These are phyloP conservation scores for Seriola quinqueradiata DNA, from an alignment of 2,113 vertebrate genomes.

Conservation along the genomic window DNA sequence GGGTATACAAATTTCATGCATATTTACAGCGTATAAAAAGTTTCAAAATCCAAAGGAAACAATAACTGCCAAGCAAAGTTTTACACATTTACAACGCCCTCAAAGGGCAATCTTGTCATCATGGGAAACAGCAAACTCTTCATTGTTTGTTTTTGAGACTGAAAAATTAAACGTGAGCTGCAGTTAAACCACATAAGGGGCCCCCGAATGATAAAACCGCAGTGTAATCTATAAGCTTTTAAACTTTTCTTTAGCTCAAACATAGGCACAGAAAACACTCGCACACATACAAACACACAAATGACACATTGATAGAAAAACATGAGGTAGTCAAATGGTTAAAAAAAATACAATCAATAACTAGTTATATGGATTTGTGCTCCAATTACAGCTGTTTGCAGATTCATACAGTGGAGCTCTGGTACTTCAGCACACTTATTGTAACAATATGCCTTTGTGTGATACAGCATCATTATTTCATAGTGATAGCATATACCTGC, in stretches of 20 bases:
- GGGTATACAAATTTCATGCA: constrained; percentile 75
- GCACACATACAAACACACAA: constrained; percentile 62
- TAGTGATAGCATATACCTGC: neutral
- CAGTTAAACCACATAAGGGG: constrained; percentile 6
- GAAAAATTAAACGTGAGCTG: constrained; percentile 11
- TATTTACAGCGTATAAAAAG: constrained; percentile 80
- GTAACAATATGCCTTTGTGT: constrained; percentile 20
- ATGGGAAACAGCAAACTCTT: constrained; percentile 27
- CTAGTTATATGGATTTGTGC: constrained; percentile 38
- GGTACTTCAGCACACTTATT: neutral
- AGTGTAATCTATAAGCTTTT: neutral
- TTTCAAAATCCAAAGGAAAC: constrained; percentile 32
- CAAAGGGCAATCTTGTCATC: constrained; percentile 25
- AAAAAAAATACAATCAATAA: constrained; percentile 84
- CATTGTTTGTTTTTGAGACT: constrained; percentile 26
- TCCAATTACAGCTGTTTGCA: constrained; percentile 49
- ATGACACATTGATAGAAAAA: constrained; percentile 72
- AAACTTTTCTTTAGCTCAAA: constrained; percentile 14
- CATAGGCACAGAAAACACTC: constrained; percentile 34
- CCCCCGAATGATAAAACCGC: constrained; percentile 7
- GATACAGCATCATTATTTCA: constrained; percentile 26
- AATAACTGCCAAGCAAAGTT: neutral
- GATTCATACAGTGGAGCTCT: neutral
- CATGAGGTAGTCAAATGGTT: constrained; percentile 93
- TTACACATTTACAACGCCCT: constrained; percentile 38